These are phyloP conservation scores for Neodiprion virginianus DNA, from an alignment of 1,140 invertebrate species.

Conservation along the genomic window DNA sequence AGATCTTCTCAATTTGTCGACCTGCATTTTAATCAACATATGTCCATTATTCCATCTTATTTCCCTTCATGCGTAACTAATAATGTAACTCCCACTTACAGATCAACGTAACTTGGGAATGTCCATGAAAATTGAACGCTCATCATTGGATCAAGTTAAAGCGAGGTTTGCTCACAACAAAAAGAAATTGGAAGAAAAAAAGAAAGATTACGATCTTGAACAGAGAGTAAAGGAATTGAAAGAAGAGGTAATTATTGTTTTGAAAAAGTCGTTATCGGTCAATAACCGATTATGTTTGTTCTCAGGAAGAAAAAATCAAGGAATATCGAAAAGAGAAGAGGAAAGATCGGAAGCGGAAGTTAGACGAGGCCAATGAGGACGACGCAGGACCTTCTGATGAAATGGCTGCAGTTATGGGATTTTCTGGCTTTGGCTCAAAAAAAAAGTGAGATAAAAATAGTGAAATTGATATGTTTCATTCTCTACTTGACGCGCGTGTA, in stretches of 20 bases:
- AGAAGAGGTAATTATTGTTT: slow-evolving; percentile 75
- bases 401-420: slow-evolving; percentile 96
- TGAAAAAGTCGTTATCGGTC: slow-evolving; percentile 18
- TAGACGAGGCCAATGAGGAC: slow-evolving; percentile 74
- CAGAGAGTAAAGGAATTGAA: slow-evolving; percentile 90
- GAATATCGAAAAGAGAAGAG: slow-evolving; percentile 90
- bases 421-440: slow-evolving; percentile 92
- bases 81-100: slow-evolving; percentile 50
- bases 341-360: slow-evolving; percentile 89
- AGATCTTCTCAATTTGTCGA: background rate
- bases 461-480: background rate
- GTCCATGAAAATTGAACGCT: slow-evolving; percentile 99
- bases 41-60: background rate
- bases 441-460: slow-evolving; percentile 70
- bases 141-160: slow-evolving; percentile 94
- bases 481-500: background rate
- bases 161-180: slow-evolving; percentile 93
- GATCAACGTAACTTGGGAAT: slow-evolving; percentile 98
- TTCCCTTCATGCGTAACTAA: slow-evolving; percentile 18
- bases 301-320: slow-evolving; percentile 89
- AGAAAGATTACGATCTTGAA: slow-evolving; percentile 95
- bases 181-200: slow-evolving; percentile 93
- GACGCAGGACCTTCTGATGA: slow-evolving; percentile 73
- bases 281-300: slow-evolving; percentile 24
- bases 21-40: background rate